Evolutionary conservation across 1,140 invertebrate species (phyloP).

Genomic region (Chymomyza costata): DNA sequence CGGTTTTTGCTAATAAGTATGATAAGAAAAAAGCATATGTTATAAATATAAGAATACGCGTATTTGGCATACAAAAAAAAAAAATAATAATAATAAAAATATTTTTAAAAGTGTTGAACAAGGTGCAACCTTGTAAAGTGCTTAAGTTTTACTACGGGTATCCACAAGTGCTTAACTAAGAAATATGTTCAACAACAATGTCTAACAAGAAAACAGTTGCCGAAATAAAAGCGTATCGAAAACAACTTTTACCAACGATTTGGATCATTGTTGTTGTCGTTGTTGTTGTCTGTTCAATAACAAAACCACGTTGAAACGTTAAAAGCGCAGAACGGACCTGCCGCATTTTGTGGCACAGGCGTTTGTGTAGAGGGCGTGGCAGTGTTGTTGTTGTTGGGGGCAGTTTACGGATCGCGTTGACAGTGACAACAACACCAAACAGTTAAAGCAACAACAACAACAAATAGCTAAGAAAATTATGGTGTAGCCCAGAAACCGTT

Average conservation of each 20-base stretch:
- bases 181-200: too few relatives aligned
- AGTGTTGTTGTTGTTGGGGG: constrained; percentile 28
- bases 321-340: constrained; percentile 45
- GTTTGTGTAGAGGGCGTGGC: constrained; percentile 41
- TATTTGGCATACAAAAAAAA: background rate
- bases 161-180: too few relatives aligned
- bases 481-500: constrained; percentile 37
- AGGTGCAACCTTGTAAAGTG: background rate
- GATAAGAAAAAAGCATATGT: background rate
- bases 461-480: constrained; percentile 52
- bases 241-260: constrained; percentile 68
- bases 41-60: background rate
- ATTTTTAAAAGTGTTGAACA: background rate
- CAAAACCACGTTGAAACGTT: constrained; percentile 22
- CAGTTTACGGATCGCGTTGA: constrained; percentile 46
- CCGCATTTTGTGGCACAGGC: constrained; percentile 14
- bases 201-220: constrained; percentile 14
- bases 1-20: too few relatives aligned
- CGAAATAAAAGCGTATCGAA: constrained; percentile 49
- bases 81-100: background rate
- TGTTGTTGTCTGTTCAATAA: background rate
- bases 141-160: too few relatives aligned
- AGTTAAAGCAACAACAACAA: too few relatives aligned
- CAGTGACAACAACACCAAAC: constrained; percentile 45
- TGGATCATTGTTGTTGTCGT: constrained; percentile 32